phyloP scores from a whole-genome alignment of 2,113 vertebrate genomes.

The Corydoras maculifer region DNA sequence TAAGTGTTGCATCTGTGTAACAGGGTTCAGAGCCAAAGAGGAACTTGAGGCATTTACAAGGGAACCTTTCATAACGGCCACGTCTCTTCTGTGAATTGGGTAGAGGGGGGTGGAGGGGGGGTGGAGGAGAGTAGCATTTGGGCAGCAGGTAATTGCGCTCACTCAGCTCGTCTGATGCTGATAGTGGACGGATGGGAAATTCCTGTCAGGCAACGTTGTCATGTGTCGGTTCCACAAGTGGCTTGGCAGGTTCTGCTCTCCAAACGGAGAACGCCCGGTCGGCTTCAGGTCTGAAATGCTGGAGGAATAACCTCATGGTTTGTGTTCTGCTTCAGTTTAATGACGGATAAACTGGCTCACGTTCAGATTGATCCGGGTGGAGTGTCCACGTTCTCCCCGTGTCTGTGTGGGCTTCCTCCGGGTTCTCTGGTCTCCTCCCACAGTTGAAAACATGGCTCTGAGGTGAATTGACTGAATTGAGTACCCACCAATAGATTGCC shows the following conservation, averaged over 20 bases:
- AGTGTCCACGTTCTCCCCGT: too few relatives aligned
- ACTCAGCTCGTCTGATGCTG: constrained; percentile 74
- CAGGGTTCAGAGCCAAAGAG: constrained; percentile 20
- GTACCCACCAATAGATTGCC: too few relatives aligned
- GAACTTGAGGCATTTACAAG: constrained; percentile 59
- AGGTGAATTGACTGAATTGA: too few relatives aligned
- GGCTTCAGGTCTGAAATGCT: neutral
- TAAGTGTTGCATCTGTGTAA: constrained; percentile 56
- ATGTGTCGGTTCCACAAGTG: constrained; percentile 63
- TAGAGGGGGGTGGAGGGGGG: constrained; percentile 29
- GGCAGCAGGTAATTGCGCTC: constrained; percentile 72
- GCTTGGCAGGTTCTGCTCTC: constrained; percentile 61
- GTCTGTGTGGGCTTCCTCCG: too few relatives aligned
- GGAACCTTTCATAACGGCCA: constrained; percentile 59
- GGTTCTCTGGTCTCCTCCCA: too few relatives aligned
- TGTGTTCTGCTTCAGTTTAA: too few relatives aligned
- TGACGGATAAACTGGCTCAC: too few relatives aligned
- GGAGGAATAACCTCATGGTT: constrained; percentile 42
- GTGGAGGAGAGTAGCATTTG: constrained; percentile 59
- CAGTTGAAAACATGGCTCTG: too few relatives aligned
- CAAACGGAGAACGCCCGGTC: constrained; percentile 44
- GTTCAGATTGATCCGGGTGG: too few relatives aligned
- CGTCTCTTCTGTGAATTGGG: constrained; percentile 40
- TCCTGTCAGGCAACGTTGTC: constrained; percentile 64
- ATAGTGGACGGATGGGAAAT: constrained; percentile 75